These are phyloP conservation scores for Mesorhabditis belari DNA, from an alignment of 2,888 invertebrate genomes.

Conservation along the genomic window DNA sequence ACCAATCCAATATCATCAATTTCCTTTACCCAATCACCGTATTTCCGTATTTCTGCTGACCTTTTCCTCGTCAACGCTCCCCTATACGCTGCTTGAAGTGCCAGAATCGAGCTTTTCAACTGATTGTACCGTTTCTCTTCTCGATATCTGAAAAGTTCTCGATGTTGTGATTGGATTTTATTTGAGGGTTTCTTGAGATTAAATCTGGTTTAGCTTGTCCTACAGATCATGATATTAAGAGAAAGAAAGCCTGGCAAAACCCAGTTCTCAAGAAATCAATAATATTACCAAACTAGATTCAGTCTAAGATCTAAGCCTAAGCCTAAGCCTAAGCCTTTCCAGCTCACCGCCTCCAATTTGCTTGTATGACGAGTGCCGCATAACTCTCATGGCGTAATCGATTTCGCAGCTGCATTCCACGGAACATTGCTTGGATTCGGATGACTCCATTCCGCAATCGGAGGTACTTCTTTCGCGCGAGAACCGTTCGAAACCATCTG, in stretches of 20 bases:
- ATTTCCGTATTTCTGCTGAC: constrained; percentile 3
- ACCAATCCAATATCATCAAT: too few species aligned
- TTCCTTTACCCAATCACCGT: neutral
- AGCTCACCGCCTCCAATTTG: constrained; percentile 70
- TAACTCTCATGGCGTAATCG: constrained; percentile 54
- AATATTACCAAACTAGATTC: constrained; percentile 46
- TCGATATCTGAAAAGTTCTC: constrained; percentile 6
- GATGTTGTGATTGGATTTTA: neutral
- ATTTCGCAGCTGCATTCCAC: constrained; percentile 65
- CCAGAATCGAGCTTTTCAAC: constrained; percentile 56
- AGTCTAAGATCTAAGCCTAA: neutral
- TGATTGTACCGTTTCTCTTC: constrained; percentile 65
- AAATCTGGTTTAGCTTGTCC: too few species aligned
- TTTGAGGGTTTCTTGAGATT: neutral
- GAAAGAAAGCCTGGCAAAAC: too few species aligned
- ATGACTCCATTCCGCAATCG: constrained; percentile 69
- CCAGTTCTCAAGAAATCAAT: too few species aligned
- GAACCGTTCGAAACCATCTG: constrained; percentile 73
- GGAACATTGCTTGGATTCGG: constrained; percentile 68
- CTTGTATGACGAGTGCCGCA: constrained; percentile 68
- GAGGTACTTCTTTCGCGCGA: constrained; percentile 73
- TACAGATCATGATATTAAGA: too few species aligned
- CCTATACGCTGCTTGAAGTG: constrained; percentile 64
- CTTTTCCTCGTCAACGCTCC: constrained; percentile 24
- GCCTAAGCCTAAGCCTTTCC: too few species aligned